Evolutionary conservation across 2,113 vertebrate species (phyloP), one percentile per base, ranked within the genome.

Genomic region (Sterrhoptilus dennistouni): DNA sequence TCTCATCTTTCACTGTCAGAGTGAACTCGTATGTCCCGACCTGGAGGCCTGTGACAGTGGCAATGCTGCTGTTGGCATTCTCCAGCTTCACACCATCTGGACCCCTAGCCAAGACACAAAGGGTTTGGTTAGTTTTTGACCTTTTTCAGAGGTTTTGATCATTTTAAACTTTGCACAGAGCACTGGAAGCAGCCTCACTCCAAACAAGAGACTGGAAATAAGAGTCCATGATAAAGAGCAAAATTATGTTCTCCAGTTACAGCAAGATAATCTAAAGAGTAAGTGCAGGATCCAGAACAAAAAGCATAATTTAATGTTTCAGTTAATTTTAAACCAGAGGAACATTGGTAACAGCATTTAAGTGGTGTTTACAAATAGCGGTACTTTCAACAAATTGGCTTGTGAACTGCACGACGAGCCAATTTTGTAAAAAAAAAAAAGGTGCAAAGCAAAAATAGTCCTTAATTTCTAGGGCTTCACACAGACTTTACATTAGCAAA

Each of bases 1-100:
- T 98, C 92, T 99, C 99, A 53, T 99, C 99, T 21, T 98, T 98
- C 65, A 99, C 99, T 0, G 98, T 99, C 97, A 99, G 97, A 45
- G 98, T 99, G 94, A 99, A 99, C 94, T 98, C 98, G 0, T 99
- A 99, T 1, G 71, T 97, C 66, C 99, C 99, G n/a, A 98, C 99
- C 70, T 99, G 98, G 9, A 99, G 98, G 35, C 99, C 99, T 1
- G 98, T 99, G 95, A 99, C 98, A 24, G 98, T 99, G 96, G 99
- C 98, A 38, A 99, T 92, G 8, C 98, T 98, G 70, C 97, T 97
- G 97, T 99, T 99, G n/a, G 98, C 98, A 13, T 99, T 99, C 93
- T 99, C 99, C 8, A 99, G 98, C 94, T 99, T 99, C 84, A 99
- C 99, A 24, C 99, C 99, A 4, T 98, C 98, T 4, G 99, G 99